phyloP scores from a whole-genome alignment of 2,888 invertebrate species.

The Ennomos quercinarius region DNA sequence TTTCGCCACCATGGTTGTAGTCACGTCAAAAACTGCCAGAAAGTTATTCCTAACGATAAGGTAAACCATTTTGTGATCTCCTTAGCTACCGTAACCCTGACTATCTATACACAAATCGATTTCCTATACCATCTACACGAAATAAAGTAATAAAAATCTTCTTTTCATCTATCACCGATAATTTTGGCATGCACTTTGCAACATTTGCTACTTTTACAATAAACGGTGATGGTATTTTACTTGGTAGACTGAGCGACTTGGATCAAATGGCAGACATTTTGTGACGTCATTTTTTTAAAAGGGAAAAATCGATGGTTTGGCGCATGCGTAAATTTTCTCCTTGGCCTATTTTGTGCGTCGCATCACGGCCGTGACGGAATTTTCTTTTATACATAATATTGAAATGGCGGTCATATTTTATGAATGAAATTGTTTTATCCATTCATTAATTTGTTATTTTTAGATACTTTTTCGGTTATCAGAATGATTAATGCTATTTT shows the following conservation, averaged over 20 bases:
- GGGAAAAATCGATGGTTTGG: conserved; percentile 72
- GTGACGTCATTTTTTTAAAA: conserved; percentile 71
- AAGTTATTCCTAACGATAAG: conserved; percentile 59
- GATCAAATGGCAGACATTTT: conserved; percentile 70
- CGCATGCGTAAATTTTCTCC: conserved; percentile 74
- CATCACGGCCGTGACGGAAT: conserved; percentile 62
- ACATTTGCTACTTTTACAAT: conserved; percentile 58
- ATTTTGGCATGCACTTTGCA: conserved; percentile 53
- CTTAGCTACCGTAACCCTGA: conserved; percentile 62
- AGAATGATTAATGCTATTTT: conserved; percentile 22
- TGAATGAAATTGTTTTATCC: conserved; percentile 72
- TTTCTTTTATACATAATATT: conserved; percentile 55
- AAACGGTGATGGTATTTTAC: conserved; percentile 64
- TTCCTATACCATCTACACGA: conserved; percentile 52
- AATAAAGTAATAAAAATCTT: conserved; percentile 38
- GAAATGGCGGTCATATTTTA: conserved; percentile 70
- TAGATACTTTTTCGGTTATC: conserved; percentile 44
- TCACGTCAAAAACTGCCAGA: conserved; percentile 53
- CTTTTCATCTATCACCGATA: conserved; percentile 48
- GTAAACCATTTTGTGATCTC: conserved; percentile 63
- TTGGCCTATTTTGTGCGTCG: conserved; percentile 70
- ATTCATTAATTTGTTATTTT: conserved; percentile 78
- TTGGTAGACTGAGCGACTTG: conserved; percentile 70
- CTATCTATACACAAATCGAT: conserved; percentile 47
- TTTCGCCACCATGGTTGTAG: conserved; percentile 60